Conservation (phyloP, 2,113 vertebrate species). For the Pteruthius melanotis region DNA sequence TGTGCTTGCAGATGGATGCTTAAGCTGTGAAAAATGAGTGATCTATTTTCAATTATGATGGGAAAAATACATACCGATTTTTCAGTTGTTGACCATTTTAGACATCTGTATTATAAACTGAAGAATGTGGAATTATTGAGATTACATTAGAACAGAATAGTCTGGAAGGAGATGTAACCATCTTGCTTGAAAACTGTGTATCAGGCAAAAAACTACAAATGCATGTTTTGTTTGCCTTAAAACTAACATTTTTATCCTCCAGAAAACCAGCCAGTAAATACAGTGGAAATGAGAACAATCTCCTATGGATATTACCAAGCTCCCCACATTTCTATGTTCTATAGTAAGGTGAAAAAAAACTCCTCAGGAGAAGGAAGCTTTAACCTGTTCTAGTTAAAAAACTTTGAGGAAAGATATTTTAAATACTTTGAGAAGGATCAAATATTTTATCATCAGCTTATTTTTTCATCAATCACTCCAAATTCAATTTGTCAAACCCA, state of each 20-base stretch:
- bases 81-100: neutral
- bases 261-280: neutral
- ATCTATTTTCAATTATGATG: neutral
- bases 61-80: neutral
- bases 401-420: neutral
- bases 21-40: neutral
- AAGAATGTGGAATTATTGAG: neutral
- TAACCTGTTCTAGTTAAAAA: neutral
- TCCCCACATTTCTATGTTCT: neutral
- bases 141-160: neutral
- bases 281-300: neutral
- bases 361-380: neutral
- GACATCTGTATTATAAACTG: neutral
- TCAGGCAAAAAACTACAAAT: neutral
- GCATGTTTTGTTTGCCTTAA: neutral
- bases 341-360: neutral
- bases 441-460: neutral
- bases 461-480: neutral
- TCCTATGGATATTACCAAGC: neutral
- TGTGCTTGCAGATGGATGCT: neutral
- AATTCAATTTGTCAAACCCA: neutral
- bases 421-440: neutral
- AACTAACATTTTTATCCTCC: neutral
- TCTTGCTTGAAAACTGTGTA: neutral
- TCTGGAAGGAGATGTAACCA: neutral